Evolutionary conservation across 1,140 invertebrate species (phyloP), one percentile per base, ranked within the genome.

Genomic region (Eciton burchellii): DNA sequence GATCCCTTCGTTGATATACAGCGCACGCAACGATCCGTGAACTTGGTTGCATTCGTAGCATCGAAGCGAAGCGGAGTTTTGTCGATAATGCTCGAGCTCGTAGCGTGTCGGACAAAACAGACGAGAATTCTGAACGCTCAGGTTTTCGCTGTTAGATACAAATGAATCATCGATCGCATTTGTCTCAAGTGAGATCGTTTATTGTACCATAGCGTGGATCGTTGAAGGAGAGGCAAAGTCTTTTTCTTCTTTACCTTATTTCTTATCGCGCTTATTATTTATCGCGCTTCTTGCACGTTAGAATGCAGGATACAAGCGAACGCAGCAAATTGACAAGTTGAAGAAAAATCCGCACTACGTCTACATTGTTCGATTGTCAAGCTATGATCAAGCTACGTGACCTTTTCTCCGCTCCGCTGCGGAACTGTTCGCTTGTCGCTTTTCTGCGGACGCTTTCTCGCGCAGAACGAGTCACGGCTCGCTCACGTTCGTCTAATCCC

Each of bases 11-110:
- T 49, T 60, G 59, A 74, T 52, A 29, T 54, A 54, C 12, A 56
- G 24, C 47, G 35, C 43, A 63, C 35, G 71, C 70, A 76, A 62
- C 16, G 47, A 60, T 49, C 54, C 68, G 68, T 60, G 60, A 73
- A 41, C 49, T 70, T 68, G 49, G 29, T n/a, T 16, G 47, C 35
- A 68, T 54, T 12, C 35, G 11, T n/a, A n/a, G 16, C 43, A 5
- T 19, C 56, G 71, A 3, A 24, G 49, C 4, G 45, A 24, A 4
- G 29, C 14, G 12, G 14, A 65, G 66, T 56, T 66, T 66, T n/a
- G 5, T 59, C 21, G 11, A 35, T 77, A 14, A n/a, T 12, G 29
- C n/a, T 71, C 14, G 35, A 56, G 5, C 35, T 35, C n/a, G n/a
- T n/a, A n/a, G n/a, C n/a, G n/a, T n/a, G n/a, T n/a, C n/a, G n/a